phyloP scores from a whole-genome alignment of 2,888 invertebrate species.

The Ctenicera cuprea region DNA sequence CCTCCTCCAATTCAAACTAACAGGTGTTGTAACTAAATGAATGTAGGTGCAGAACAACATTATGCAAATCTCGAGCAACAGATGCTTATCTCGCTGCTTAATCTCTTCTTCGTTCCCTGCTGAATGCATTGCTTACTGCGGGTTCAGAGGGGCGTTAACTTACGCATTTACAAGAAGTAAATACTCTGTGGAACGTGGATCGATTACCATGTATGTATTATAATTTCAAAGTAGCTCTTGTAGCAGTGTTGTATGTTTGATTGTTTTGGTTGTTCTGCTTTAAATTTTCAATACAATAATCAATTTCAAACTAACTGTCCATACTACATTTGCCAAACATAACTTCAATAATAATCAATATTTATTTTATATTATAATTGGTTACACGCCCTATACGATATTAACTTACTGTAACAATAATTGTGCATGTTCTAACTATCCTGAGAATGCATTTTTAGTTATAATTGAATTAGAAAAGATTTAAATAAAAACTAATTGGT shows the following conservation, averaged over 20 bases:
- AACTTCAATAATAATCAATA: no score
- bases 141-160: conserved; percentile 18
- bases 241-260: conserved; percentile 18
- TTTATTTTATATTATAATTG: no score
- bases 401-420: no score
- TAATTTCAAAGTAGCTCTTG: conserved; percentile 22
- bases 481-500: conserved; percentile 69
- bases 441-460: conserved; percentile 11
- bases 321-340: no score
- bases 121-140: conserved; percentile 24
- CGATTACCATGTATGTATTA: conserved; percentile 1
- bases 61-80: conserved; percentile 52
- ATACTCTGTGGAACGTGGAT: conserved; percentile 9
- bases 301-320: no score
- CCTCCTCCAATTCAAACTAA: conserved; percentile 12
- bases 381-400: no score
- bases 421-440: background rate
- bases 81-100: conserved; percentile 49
- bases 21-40: conserved; percentile 44
- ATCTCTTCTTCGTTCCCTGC: conserved; percentile 43
- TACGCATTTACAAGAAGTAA: conserved; percentile 36
- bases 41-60: conserved; percentile 41
- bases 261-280: background rate
- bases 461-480: conserved; percentile 59
- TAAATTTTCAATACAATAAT: no score